A percentile compares a stretch with the other conserved stretches of the same genome.
Evolutionary conservation across 92 coral and sea anemone genomes (phyloP).

Genomic region (Parazoanthus darwini): DNA sequence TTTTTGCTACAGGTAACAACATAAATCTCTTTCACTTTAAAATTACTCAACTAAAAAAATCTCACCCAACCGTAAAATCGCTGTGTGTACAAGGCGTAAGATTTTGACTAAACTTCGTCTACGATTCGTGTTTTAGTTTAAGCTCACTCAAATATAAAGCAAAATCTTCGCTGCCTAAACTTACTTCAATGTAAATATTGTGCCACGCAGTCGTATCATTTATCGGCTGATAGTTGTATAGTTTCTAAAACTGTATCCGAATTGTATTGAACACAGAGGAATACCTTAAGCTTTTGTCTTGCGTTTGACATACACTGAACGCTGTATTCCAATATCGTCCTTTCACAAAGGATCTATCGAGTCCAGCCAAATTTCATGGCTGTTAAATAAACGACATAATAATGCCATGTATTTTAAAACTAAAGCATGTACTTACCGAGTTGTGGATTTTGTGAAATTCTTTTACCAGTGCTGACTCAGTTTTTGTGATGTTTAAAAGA

Average conservation of each 20-base stretch:
- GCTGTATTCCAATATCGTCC: neutral
- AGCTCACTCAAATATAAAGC: neutral
- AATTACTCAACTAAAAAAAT: no score
- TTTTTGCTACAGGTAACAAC: no score
- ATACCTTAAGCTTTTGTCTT: neutral
- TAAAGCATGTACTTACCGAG: slow-evolving; percentile 11
- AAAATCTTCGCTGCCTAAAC: neutral
- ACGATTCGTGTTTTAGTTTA: neutral
- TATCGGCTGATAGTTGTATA: no score
- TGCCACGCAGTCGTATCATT: neutral
- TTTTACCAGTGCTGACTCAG: slow-evolving; percentile 3
- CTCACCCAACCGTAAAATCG: no score
- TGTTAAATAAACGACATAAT: neutral
- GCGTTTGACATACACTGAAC: neutral
- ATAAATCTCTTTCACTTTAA: no score
- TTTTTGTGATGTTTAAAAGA: neutral
- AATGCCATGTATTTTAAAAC: neutral
- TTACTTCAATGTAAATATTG: neutral
- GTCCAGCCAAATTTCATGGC: neutral
- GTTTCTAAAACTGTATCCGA: neutral
- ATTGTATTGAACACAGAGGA: neutral
- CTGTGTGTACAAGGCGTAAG: no score
- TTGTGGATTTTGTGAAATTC: neutral
- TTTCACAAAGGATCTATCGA: neutral
- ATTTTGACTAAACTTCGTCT: no score